Evolutionary conservation across 2,888 invertebrate genomes (phyloP), one percentile per base, ranked within the genome.

Genomic region (Graphium colonna): DNA sequence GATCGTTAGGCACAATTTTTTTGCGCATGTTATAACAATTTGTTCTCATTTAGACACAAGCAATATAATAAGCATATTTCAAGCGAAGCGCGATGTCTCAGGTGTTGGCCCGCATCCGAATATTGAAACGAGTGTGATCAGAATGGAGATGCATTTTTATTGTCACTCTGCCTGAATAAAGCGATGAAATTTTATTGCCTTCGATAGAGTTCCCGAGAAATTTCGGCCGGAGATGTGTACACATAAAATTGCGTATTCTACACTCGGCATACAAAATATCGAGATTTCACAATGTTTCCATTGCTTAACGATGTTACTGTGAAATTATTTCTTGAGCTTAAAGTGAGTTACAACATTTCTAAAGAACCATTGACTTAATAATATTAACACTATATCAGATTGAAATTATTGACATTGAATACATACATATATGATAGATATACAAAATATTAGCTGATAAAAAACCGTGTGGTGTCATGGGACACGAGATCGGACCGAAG

Each of bases 91-190:
- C 69, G 68, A 68, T 65, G 85, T 74, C 86, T 73, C 88, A 87
- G 87, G 85, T 87, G 88, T 69, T 73, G 72, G 64, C 71, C 68
- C 77, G 72, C 73, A 77, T 80, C 77, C 79, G 82, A 84, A 86
- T 84, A 87, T 85, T 73, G 82, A 75, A 81, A 79, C 75, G 82
- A 73, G 75, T 86, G 85, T 85, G 86, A 85, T 84, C 82, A 77
- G 87, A 85, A 88, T 85, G 77, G 85, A 78, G 79, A 86, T 86
- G 88, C 86, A 88, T 73, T 86, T 87, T 88, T 87, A 87, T 85
- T 86, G 83, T 85, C 82, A 82, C 75, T 75, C 68, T 67, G 69
- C 68, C 62, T 71, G 77, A 77, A 77, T 77, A 73, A 71, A 73
- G 77, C 75, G 69, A 79, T 82, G 75, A 80, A 81, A 81, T 82